Percentiles rank a stretch among this genome's conserved stretches.
These are phyloP conservation scores for Melikaiella ostensackeni DNA, from an alignment of 2,888 invertebrate species.

Conservation along the genomic window DNA sequence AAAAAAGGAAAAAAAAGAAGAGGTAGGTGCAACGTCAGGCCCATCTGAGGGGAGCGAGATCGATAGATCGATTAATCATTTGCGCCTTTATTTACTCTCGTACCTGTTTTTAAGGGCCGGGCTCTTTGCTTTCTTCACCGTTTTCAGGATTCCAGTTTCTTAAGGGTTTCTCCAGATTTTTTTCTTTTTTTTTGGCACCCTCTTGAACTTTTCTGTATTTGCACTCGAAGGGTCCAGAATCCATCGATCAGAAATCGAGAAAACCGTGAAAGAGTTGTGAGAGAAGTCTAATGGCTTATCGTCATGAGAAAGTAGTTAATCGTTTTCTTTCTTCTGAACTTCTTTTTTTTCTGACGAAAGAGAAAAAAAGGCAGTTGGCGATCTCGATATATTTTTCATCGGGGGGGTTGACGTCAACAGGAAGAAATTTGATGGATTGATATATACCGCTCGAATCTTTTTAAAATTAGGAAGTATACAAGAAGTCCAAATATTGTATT, in stretches of 20 bases:
- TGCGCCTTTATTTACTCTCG: slow-evolving; percentile 64
- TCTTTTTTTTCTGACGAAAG: slow-evolving; percentile 3
- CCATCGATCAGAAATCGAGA: slow-evolving; percentile 72
- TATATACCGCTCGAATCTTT: not conserved
- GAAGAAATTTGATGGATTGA: slow-evolving; percentile 21
- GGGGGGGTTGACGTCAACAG: slow-evolving; percentile 4
- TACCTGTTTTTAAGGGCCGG: slow-evolving; percentile 56
- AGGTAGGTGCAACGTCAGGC: slow-evolving; percentile 51
- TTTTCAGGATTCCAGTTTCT: slow-evolving; percentile 53
- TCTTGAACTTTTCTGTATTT: slow-evolving; percentile 46
- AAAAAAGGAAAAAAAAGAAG: slow-evolving; percentile 35
- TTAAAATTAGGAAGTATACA: not conserved
- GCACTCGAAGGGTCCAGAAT: slow-evolving; percentile 67
- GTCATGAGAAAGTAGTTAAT: slow-evolving; percentile 74
- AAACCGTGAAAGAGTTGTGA: slow-evolving; percentile 71
- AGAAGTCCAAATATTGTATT: too few species aligned
- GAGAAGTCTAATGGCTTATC: slow-evolving; percentile 75
- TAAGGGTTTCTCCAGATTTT: slow-evolving; percentile 50
- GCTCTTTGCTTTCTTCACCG: slow-evolving; percentile 48
- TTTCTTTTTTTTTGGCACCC: slow-evolving; percentile 54
- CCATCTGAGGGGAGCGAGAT: slow-evolving; percentile 55
- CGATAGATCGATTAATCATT: slow-evolving; percentile 73
- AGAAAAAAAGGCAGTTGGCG: slow-evolving; percentile 34
- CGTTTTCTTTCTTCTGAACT: slow-evolving; percentile 58
- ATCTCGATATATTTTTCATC: slow-evolving; percentile 34